These are phyloP conservation scores for Alosa sapidissima DNA, from an alignment of 2,797 vertebrate genomes.

Conservation along the genomic window DNA sequence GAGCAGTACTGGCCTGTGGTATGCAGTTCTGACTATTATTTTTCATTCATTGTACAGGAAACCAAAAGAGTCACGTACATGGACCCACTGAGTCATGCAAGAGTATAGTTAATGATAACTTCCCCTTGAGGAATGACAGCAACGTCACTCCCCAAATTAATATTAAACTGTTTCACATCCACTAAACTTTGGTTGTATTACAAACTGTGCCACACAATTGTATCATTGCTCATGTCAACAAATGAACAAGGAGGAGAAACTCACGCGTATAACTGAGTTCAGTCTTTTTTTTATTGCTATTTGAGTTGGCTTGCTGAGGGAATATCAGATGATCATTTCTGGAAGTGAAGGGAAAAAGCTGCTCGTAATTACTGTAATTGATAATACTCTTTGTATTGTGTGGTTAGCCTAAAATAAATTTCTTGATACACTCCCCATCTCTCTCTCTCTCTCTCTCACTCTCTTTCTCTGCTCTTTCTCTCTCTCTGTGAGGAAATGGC, in stretches of 20 bases:
- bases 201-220: no score
- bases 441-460: background rate
- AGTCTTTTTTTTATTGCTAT: no score
- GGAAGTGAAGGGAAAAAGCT: background rate
- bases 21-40: no score
- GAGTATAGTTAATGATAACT: background rate
- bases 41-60: no score
- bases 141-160: background rate
- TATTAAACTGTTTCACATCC: no score
- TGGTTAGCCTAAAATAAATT: background rate
- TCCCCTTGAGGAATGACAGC: background rate
- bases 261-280: no score
- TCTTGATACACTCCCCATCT: background rate
- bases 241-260: no score
- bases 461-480: background rate
- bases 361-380: background rate
- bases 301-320: background rate
- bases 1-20: no score
- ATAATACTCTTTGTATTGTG: background rate
- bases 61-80: no score
- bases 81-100: background rate
- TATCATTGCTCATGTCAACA: no score
- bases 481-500: slow-evolving; percentile 34
- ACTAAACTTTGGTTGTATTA: no score
- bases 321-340: background rate